Conservation (phyloP, 2,797 vertebrate genomes). For the Coregonus suidteri region DNA sequence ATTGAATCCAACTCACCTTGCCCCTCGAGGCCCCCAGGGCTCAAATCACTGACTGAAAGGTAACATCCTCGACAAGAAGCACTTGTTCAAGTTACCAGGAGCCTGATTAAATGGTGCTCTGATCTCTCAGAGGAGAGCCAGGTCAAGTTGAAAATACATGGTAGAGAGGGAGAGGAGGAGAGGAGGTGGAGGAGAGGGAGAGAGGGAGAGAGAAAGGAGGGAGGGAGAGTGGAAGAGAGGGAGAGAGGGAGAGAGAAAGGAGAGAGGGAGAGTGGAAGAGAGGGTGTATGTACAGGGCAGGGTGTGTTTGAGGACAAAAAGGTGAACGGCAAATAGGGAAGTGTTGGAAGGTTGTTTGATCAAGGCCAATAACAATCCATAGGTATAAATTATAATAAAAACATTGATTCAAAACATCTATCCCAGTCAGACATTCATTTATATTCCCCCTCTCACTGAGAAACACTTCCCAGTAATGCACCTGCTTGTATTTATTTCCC, state of each 20-base stretch:
- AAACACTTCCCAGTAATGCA: constrained; percentile 53
- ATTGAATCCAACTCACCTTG: constrained; percentile 57
- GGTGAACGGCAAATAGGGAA: background rate
- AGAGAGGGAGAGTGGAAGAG: background rate
- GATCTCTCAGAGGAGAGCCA: constrained; percentile 39
- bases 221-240: background rate
- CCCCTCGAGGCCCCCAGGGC: constrained; percentile 49
- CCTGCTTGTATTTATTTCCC: constrained; percentile 40
- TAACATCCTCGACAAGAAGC: constrained; percentile 12
- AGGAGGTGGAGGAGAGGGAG: background rate
- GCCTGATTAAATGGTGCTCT: constrained; percentile 51
- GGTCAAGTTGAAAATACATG: constrained; percentile 14
- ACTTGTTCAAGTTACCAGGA: constrained; percentile 41
- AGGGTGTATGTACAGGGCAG: background rate
- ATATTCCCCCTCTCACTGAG: constrained; percentile 41
- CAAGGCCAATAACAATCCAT: constrained; percentile 45
- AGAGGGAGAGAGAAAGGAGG: background rate
- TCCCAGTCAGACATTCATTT: constrained; percentile 54
- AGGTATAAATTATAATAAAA: constrained; percentile 14
- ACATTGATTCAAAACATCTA: constrained; percentile 52
- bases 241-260: background rate
- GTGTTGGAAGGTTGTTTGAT: constrained; percentile 29
- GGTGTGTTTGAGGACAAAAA: background rate
- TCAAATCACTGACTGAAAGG: constrained; percentile 41
- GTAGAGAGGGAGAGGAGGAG: background rate